Base-by-base conservation (phyloP, 2,797 vertebrate species). In the Falco berigora region DNA sequence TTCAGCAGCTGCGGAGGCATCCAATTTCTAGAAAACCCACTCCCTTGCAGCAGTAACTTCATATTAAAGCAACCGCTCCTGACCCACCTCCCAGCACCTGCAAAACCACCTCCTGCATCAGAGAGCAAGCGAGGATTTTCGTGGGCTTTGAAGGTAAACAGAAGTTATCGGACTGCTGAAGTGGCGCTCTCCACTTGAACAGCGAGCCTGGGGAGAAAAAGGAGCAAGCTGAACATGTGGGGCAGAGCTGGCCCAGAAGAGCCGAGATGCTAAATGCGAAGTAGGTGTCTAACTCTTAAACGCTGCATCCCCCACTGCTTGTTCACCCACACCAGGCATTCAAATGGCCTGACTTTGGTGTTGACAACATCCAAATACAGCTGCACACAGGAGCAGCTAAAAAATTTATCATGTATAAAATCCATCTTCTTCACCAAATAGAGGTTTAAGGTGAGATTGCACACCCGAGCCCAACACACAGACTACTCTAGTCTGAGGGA, bases 221-320 rank as follows among this genome's bases (percentile, higher is more conserved):
- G 42, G 19, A 87, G 5, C 53, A 53, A 38, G 42, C 58, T 13
- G 5, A 52, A 42, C 42, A 5, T 1, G 0, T 8, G 16, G 34
- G 46, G 75, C 74, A 88, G 55, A 92, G 81, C 71, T 78, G 85
- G 58, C 53, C 81, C 66, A 12, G 6, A 55, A 71, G 19, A 88
- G 78, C 49, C 7, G 19, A 90, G 61, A 53, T 81, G 55, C 20
- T 12, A 18, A 47, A 36, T 4, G 5, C n/a, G 25, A 17, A 32
- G 3, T 1, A 30, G 25, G 19, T 5, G 1, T 49, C 40, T 22
- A 71, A 20, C 20, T 85, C 56, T 58, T 58, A 19, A 27, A 32
- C 0, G 0, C 3, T 22, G 32, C 24, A 27, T 44, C 25, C 55
- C 58, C 38, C 59, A 3, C 13, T 1, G 18, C 50, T 52, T 12